These are phyloP conservation scores for Galeopsomyia nigrocyanea DNA, from an alignment of 2,888 invertebrate genomes.

Conservation along the genomic window DNA sequence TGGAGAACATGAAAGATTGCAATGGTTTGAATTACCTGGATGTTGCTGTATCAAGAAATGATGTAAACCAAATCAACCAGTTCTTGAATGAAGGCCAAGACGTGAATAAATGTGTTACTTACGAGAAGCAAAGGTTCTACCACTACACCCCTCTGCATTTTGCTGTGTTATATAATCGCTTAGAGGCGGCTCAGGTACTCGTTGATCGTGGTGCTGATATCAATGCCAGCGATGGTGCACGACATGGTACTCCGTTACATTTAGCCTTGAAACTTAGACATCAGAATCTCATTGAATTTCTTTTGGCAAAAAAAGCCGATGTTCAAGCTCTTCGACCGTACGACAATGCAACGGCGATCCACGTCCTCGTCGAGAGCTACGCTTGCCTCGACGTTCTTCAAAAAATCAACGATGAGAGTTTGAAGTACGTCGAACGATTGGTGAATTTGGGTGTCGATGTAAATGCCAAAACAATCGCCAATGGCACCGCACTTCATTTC, in stretches of 20 bases:
- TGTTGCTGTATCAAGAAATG: constrained; percentile 8
- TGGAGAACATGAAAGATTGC: background rate
- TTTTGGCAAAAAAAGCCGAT: constrained; percentile 3
- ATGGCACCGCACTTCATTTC: constrained; percentile 16
- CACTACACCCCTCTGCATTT: constrained; percentile 21
- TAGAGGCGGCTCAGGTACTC: too few relatives aligned
- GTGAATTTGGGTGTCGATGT: constrained; percentile 1
- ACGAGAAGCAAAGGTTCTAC: background rate
- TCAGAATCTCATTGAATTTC: background rate
- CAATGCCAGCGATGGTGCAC: too few relatives aligned
- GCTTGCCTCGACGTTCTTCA: background rate
- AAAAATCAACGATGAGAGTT: too few relatives aligned
- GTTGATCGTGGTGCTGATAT: too few relatives aligned
- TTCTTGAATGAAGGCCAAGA: background rate
- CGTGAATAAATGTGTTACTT: background rate
- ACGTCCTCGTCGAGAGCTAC: background rate
- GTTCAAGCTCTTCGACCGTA: background rate
- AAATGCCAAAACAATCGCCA: background rate
- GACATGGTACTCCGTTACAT: constrained; percentile 18
- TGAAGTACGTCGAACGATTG: background rate
- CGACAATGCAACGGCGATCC: constrained; percentile 1
- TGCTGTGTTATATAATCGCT: background rate
- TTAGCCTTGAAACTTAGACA: background rate
- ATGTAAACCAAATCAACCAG: background rate
- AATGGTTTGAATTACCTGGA: constrained; percentile 21